Evolutionary conservation across 2,888 invertebrate species (phyloP), one percentile per base, ranked within the genome.

Genomic region (Drosophila mimetica): DNA sequence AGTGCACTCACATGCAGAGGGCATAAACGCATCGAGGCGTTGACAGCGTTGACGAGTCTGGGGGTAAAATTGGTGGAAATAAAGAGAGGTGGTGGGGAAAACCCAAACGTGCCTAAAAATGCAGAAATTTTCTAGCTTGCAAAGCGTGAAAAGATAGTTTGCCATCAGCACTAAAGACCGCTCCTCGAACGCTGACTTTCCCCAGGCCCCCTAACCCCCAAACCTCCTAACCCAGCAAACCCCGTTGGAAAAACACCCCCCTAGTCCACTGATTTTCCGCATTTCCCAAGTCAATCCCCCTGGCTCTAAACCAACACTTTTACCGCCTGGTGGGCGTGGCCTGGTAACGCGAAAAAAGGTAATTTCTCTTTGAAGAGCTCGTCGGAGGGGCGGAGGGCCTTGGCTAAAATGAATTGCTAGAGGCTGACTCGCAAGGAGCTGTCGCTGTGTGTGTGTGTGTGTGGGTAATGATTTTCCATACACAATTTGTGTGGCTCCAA

Each of bases 81-180:
- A 30, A 30, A 22, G 30, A 28, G 28, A 28, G 32, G 39, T 47
- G 65, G 22, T 25, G 36, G 13, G 36, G 16, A 16, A 30, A 36
- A 14, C 51, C 60, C 60, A 74, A 78, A 81, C 84, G 84, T 86
- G 88, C 83, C 83, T 83, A 86, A 86, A 88, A 86, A 76, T 86
- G 73, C 76, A 66, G 41, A 76, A 71, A 86, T 73, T 82, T 87
- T 73, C 77, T 48, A 67, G 77, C 71, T 70, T 60, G 75, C 75
- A 78, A 71, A 86, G 85, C 81, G 74, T 82, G 87, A 82, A 82
- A 82, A 82, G 81, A 81, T 80, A 71, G 76, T 67, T 74, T 61
- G 53, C 76, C 70, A 71, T 54, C 63, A 63, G 41, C 52, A 74
- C 46, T 37, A 71, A 65, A 47, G 55, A 36, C 48, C 20, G 44